Conservation (phyloP, 2,888 invertebrate species). For the Perdita meconis region DNA sequence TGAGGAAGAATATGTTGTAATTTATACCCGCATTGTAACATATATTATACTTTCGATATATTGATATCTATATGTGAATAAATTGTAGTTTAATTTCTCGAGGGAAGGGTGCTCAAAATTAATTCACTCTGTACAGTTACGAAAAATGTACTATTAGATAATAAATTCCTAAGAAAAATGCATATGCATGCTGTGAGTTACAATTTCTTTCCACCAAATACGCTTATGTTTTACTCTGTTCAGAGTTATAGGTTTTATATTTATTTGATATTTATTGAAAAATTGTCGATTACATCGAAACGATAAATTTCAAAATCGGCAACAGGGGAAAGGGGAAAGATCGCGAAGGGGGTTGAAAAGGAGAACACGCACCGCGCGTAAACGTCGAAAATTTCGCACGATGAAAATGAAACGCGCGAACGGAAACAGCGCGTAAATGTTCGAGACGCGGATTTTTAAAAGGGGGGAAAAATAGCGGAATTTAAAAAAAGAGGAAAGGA, state of each 20-base stretch:
- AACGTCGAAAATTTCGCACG: background rate
- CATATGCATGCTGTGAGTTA: too few species aligned
- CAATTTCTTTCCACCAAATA: too few species aligned
- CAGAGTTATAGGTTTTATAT: too few species aligned
- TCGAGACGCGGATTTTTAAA: too few species aligned
- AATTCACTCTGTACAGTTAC: slow-evolving; percentile 61
- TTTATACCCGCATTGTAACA: background rate
- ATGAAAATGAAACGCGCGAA: background rate
- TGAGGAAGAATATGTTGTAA: background rate
- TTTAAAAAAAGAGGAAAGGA: too few species aligned
- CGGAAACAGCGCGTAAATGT: background rate
- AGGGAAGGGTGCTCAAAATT: slow-evolving; percentile 35
- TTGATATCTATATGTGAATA: slow-evolving; percentile 21
- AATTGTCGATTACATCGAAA: too few species aligned
- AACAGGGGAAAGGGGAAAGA: background rate
- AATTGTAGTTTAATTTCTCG: slow-evolving; percentile 27
- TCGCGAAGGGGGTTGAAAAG: slow-evolving; percentile 14
- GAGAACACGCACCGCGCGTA: background rate
- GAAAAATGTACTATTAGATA: slow-evolving; percentile 60
- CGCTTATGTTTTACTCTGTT: too few species aligned
- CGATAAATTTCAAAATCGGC: too few species aligned
- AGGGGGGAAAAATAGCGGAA: too few species aligned
- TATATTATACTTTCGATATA: slow-evolving; percentile 13
- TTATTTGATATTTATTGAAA: too few species aligned
- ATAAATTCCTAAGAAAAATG: too few species aligned